Evolutionary conservation across 2,113 vertebrate species (phyloP), one percentile per base, ranked within the genome.

Genomic region (Macrotis lagotis): DNA sequence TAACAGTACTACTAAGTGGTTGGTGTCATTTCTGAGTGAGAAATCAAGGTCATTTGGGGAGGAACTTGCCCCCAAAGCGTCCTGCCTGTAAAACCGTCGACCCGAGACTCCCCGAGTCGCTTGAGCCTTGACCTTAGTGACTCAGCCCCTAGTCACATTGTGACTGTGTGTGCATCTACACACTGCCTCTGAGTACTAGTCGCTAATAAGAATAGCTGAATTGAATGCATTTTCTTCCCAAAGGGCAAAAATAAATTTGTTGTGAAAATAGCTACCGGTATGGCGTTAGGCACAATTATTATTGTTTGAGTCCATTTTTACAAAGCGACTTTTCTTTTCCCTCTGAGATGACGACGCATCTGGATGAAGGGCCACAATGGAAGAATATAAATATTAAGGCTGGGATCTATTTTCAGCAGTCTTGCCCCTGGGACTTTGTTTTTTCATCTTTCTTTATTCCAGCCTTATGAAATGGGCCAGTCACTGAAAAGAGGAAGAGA

Each of bases 131-230:
- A n/a, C 59, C 59, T n/a, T n/a, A 19, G 7, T 83, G n/a, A 22
- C 19, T 44, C n/a, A 8, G 16, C 22, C 19, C 19, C 66, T 1
- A 8, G 10, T 44, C 66, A 44, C 7, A 44, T 8, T 8, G n/a
- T 83, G 66, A n/a, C 37, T n/a, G n/a, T 12, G 28, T 44, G n/a
- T 83, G 66, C 66, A 48, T 11, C 0, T 14, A 9, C 48, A 49
- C 19, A 2, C 26, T 4, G 47, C 25, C 24, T 48, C 25, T 48
- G 47, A 26, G 88, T 0, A 26, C 37, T 26, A 24, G 8, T 95
- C 93, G 91, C 93, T 97, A 94, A 96, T 97, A 96, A 97, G 95
- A 96, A 88, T 90, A 91, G 92, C 55, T 97, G 94, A 96, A 97
- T 96, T 94, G 95, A 98, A 97, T 94, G 88, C 50, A 90, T 90